phyloP scores from a whole-genome alignment of 2,113 vertebrate genomes.

The Oryzias melastigma region DNA sequence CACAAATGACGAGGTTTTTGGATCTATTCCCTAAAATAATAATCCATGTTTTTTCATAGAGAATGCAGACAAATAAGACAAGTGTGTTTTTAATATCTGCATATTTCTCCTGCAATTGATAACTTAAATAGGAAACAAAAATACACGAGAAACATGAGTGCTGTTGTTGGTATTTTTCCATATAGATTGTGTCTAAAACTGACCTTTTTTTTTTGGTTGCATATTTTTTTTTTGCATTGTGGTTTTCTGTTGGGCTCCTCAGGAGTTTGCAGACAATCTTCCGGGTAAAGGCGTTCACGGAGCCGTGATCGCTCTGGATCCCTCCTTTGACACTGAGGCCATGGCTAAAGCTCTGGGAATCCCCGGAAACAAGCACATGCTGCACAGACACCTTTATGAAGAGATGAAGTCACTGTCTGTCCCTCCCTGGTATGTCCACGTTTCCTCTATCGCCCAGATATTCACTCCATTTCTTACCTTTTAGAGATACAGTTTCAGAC shows the following conservation, averaged over 20 bases:
- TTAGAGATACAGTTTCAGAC: neutral
- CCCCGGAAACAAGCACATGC: constrained; percentile 82
- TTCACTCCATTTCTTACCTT: no score
- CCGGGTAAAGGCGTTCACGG: constrained; percentile 85
- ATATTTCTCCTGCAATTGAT: neutral
- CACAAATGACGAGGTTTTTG: constrained; percentile 11
- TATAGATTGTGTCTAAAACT: no score
- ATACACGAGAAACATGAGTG: neutral
- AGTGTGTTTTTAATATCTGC: neutral
- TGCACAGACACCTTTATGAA: constrained; percentile 81
- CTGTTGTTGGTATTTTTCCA: neutral
- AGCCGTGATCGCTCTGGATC: constrained; percentile 81
- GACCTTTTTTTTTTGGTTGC: neutral
- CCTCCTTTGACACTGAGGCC: constrained; percentile 78
- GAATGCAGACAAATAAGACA: constrained; percentile 8
- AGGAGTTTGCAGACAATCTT: constrained; percentile 85
- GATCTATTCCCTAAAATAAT: constrained; percentile 21
- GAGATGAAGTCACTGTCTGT: constrained; percentile 80
- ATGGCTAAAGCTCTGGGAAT: constrained; percentile 77
- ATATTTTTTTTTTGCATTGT: neutral
- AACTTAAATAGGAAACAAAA: neutral
- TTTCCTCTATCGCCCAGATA: no score
- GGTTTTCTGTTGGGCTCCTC: constrained; percentile 13
- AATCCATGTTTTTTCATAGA: constrained; percentile 17
- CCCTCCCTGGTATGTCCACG: constrained; percentile 64